phyloP scores from a whole-genome alignment of 2,797 vertebrate species.

The Enteromius trimaculatus region DNA sequence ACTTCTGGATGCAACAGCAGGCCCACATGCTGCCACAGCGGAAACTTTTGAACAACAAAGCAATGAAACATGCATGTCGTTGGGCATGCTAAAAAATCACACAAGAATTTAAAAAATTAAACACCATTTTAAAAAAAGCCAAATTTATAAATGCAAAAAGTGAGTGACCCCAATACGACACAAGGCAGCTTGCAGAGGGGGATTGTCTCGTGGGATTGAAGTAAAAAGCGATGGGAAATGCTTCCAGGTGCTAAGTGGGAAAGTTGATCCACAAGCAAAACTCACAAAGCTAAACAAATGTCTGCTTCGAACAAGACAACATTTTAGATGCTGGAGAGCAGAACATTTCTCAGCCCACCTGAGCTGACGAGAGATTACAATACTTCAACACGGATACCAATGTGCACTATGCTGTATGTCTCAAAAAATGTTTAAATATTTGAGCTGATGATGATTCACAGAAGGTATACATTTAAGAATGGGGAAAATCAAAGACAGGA shows the following conservation, averaged over 20 bases:
- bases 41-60: constrained; percentile 43
- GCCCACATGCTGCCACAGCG: constrained; percentile 44
- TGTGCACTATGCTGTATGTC: background rate
- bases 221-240: constrained; percentile 3
- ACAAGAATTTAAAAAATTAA: background rate
- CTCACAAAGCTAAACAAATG: constrained; percentile 20
- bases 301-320: constrained; percentile 8
- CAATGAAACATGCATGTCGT: constrained; percentile 46
- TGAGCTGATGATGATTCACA: constrained; percentile 22
- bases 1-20: constrained; percentile 36
- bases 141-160: constrained; percentile 6
- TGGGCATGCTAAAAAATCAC: constrained; percentile 45
- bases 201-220: background rate
- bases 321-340: constrained; percentile 13
- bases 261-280: constrained; percentile 32
- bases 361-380: constrained; percentile 21
- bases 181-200: constrained; percentile 35
- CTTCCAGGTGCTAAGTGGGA: constrained; percentile 8
- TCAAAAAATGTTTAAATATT: constrained; percentile 4
- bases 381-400: background rate
- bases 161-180: constrained; percentile 1
- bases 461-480: constrained; percentile 52
- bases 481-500: constrained; percentile 60
- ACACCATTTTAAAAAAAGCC: background rate
- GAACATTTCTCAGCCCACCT: constrained; percentile 25